A percentile compares a stretch with the other conserved stretches of the same genome.
phyloP scores from a whole-genome alignment of 2,888 invertebrate genomes.

The Drosophila sordidula region DNA sequence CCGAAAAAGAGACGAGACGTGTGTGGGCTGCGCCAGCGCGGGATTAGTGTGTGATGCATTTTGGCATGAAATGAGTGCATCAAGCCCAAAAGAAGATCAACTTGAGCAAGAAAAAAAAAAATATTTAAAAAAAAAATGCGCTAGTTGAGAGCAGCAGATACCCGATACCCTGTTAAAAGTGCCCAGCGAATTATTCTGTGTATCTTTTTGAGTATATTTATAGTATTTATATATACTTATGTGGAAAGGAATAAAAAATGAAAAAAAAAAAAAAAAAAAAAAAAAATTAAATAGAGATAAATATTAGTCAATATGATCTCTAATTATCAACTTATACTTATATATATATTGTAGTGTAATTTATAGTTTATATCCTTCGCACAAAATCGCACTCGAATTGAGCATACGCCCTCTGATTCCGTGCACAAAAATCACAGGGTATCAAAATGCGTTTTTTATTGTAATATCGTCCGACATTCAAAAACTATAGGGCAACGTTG shows the following conservation, averaged over 20 bases:
- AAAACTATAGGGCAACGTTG: slow-evolving; percentile 17
- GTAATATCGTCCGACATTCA: slow-evolving; percentile 54
- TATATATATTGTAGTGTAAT: too few species aligned
- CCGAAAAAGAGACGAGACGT: slow-evolving; percentile 54
- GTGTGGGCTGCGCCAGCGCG: slow-evolving; percentile 79
- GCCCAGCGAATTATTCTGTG: too few species aligned
- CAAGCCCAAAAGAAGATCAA: slow-evolving; percentile 30
- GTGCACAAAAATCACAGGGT: not conserved
- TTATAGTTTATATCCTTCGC: too few species aligned
- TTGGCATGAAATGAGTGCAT: slow-evolving; percentile 66
- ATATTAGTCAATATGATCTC: too few species aligned
- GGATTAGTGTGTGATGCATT: slow-evolving; percentile 68
- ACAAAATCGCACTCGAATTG: not conserved
- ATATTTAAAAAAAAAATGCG: slow-evolving; percentile 6
- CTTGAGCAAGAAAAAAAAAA: slow-evolving; percentile 1
- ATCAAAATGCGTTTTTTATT: slow-evolving; percentile 73
- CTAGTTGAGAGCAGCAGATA: not conserved
- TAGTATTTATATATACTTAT: too few species aligned
- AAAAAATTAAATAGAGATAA: too few species aligned
- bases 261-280: too few species aligned
- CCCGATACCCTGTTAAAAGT: slow-evolving; percentile 1
- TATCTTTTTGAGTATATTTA: too few species aligned
- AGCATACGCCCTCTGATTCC: not conserved
- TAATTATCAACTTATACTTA: too few species aligned
- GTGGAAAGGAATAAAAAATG: too few species aligned